These are phyloP conservation scores for Liolophura sinensis DNA, from an alignment of 1,140 invertebrate species.

Conservation along the genomic window DNA sequence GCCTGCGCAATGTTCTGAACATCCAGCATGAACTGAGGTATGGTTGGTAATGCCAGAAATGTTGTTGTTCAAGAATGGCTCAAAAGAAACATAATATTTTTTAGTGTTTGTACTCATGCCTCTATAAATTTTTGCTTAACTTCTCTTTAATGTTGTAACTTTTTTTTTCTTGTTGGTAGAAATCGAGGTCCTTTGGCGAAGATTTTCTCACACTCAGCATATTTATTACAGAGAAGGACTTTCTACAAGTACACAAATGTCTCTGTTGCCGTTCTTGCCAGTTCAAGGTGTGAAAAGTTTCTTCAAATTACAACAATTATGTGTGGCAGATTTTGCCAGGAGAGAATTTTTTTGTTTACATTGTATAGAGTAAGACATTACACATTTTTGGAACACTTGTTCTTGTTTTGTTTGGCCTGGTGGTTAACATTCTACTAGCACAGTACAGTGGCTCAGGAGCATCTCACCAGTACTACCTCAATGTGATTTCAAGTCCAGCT, in stretches of 20 bases:
- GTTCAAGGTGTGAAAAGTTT: slow-evolving; percentile 17
- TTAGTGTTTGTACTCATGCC: no score
- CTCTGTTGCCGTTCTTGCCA: slow-evolving; percentile 27
- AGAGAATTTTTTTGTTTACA: no score
- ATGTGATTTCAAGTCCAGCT: no score
- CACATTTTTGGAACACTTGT: neutral
- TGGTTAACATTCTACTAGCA: no score
- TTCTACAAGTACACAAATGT: slow-evolving; percentile 67
- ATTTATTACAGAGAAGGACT: slow-evolving; percentile 73
- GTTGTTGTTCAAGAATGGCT: no score
- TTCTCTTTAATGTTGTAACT: neutral
- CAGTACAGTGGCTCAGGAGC: no score
- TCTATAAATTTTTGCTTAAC: no score
- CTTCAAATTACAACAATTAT: neutral
- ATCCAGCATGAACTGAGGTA: neutral
- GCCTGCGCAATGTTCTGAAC: neutral
- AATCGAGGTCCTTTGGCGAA: slow-evolving; percentile 39
- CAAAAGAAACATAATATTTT: no score
- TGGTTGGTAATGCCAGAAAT: neutral
- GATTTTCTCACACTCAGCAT: slow-evolving; percentile 41
- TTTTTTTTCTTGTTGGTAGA: slow-evolving; percentile 14
- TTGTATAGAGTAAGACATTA: no score
- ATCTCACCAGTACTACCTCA: no score
- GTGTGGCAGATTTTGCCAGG: slow-evolving; percentile 64
- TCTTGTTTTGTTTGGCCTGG: no score